phyloP scores from a whole-genome alignment of 2,797 vertebrate species.

The Microtus obscurus region DNA sequence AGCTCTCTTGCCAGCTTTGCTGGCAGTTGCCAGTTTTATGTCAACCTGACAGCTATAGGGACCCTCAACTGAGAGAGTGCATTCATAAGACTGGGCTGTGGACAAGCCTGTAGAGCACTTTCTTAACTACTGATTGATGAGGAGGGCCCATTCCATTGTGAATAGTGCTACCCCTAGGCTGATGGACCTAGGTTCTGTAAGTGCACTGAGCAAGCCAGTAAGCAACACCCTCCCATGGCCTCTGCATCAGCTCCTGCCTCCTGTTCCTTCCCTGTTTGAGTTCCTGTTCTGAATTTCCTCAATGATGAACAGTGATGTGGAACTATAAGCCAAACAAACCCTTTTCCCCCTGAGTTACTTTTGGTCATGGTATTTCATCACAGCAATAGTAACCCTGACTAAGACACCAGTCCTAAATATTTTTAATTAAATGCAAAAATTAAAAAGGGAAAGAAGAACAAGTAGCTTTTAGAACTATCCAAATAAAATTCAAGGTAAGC shows the following conservation, averaged over 20 bases:
- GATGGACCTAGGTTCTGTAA: not conserved
- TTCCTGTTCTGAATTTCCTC: not conserved
- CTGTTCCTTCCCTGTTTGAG: not conserved
- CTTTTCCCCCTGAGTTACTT: not conserved
- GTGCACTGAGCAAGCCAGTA: not conserved
- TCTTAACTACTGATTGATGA: not conserved
- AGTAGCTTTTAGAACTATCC: conserved; percentile 40
- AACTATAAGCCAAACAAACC: not conserved
- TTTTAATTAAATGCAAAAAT: not conserved
- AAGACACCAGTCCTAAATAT: not conserved
- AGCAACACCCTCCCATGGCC: not conserved
- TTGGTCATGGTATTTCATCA: not conserved
- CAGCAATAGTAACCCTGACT: not conserved
- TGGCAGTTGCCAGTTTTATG: not conserved
- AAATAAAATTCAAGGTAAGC: not conserved
- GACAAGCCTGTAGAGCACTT: not conserved
- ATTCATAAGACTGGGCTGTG: too few relatives aligned
- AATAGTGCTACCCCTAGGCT: not conserved
- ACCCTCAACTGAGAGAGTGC: not conserved
- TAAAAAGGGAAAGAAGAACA: not conserved
- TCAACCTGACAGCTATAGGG: not conserved
- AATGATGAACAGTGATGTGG: too few relatives aligned
- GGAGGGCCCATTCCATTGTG: not conserved
- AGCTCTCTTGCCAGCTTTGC: not conserved
- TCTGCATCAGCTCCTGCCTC: not conserved